Evolutionary conservation across 2,113 vertebrate species (phyloP), one percentile per base, ranked within the genome.

Genomic region (Austrofundulus limnaeus): DNA sequence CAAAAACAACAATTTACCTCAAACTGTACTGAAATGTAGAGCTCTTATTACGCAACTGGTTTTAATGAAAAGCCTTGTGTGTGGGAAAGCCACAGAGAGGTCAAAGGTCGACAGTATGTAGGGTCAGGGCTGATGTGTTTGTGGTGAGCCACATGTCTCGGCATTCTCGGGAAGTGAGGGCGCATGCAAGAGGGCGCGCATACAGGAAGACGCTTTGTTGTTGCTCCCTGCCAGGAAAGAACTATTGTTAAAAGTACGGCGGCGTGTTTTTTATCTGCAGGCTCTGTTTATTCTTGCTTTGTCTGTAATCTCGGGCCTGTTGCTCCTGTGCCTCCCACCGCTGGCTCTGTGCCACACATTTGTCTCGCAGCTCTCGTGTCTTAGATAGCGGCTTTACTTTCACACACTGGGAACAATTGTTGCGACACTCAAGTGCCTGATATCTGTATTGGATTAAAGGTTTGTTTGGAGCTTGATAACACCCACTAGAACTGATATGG

Each of bases 131-230:
- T 48, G 70, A 74, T 51, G 63, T 21, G 15, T 70, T 57, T 77
- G 79, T 45, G 49, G 81, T 13, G 15, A 75, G 88, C 87, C 90
- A 51, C 88, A 91, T 86, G 91, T 88, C 86, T 65, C 66, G 83
- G 69, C 75, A 21, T 84, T 69, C 69, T 85, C 85, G 85, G 91
- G 91, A 92, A 92, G 85, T 66, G 60, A 87, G 89, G 88, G 77
- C 85, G 86, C 91, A 90, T 88, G 90, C 88, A 58, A 85, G 84
- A 78, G 83, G 82, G 72, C 75, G 76, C 43, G 69, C 85, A 82
- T 41, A 83, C 83, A 90, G 91, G 91, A 92, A 92, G 88, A 56
- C 16, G 68, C 88, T 91, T 90, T 92, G 88, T 91, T 85, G 87
- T 80, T 46, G 57, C 80, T 88, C 85, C 89, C 78, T 74, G 80